Base-by-base conservation (phyloP, 2,113 vertebrate species). In the Zingel zingel region DNA sequence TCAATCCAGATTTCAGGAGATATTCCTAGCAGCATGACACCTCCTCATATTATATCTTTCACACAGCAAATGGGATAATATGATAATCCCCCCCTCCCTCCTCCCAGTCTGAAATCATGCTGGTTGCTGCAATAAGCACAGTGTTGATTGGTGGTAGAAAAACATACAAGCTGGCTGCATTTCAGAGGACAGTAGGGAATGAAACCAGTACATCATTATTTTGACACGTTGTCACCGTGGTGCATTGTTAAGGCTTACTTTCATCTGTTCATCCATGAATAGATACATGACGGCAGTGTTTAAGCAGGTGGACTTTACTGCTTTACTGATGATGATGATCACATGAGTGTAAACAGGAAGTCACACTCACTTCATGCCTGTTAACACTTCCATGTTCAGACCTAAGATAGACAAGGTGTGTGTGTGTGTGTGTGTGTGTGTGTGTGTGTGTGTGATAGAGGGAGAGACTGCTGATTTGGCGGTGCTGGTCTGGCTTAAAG, bases 281-380 rank as follows among this genome's bases (percentile, higher is more conserved):
- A 64, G 66, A 62, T 21, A 30, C 68, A 73, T 43, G 78, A 69
- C 27, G 45, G 18, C 53, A 33, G 15, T 61, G 63, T 87, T 88
- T 79, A 56, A 88, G 82, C 84, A 79, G 87, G 72, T 90, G 87
- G 7, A 19, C 18, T 43, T 83, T 67, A 82, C 30, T 15, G 68
- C 69, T 74, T 48, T 39, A 39, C 59, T 61, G 48, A 8, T 43
- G 30, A 25, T 81, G 78, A 82, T 79, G 43, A 23, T 74, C 84
- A 76, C 67, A 23, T 75, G 83, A 67, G 54, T 48, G 57, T 62
- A 65, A 84, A 68, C 62, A 59, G 85, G 86, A 92, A 86, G 76
- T 93, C 58, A 51, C 86, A 76, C 68, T 30, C 9, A 3, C 54
- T 4, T 36, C 18, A 59, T 16, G 53, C 1, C 58, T 45, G 63